These are phyloP conservation scores for Leptinotarsa rubiginosa DNA, from an alignment of 2,888 invertebrate genomes.

Conservation along the genomic window DNA sequence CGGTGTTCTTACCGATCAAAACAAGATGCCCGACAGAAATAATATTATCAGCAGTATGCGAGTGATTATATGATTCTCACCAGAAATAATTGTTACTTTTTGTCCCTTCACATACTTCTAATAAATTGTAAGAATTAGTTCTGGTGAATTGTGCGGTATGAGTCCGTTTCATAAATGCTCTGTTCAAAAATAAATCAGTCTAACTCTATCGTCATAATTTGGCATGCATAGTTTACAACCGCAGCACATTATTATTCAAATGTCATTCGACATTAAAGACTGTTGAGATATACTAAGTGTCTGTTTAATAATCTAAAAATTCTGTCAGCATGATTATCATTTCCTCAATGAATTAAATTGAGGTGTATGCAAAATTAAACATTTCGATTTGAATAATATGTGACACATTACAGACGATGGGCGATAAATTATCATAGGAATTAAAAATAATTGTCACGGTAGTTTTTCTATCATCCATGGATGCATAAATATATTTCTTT, in stretches of 20 bases:
- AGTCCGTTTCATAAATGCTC: neutral
- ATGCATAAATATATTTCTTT: no score
- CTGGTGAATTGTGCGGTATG: neutral
- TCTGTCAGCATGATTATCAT: constrained; percentile 18
- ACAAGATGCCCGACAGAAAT: no score
- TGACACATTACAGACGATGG: neutral
- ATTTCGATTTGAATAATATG: neutral
- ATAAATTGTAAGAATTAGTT: neutral
- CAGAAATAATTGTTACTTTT: no score
- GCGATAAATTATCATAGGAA: no score
- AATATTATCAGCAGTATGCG: no score
- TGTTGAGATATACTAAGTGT: constrained; percentile 22
- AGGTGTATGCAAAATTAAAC: neutral
- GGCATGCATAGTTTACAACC: constrained; percentile 36
- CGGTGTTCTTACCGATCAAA: no score
- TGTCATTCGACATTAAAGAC: constrained; percentile 30
- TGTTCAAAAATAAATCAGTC: constrained; percentile 37
- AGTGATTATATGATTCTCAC: no score
- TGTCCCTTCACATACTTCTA: no score
- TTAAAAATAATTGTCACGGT: no score
- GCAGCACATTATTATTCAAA: constrained; percentile 40
- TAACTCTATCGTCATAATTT: constrained; percentile 31
- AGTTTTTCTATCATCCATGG: no score
- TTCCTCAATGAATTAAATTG: constrained; percentile 2
- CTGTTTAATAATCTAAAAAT: constrained; percentile 33